Conservation (phyloP, 2,113 vertebrate genomes). For the Eulacestoma nigropectus region DNA sequence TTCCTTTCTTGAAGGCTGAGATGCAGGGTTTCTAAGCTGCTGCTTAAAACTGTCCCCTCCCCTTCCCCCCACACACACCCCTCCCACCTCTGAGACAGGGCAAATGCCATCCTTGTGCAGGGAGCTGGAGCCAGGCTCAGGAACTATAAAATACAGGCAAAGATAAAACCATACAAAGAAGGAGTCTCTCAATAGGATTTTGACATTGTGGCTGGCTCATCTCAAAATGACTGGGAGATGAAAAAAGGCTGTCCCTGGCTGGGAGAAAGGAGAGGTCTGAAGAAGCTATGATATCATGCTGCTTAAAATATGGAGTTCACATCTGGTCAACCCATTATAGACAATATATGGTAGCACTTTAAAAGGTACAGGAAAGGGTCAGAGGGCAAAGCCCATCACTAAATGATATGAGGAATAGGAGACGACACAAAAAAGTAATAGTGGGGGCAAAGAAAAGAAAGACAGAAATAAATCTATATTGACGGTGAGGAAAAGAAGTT, state of each 20-base stretch:
- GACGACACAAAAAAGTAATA: background rate
- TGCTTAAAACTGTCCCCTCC: background rate
- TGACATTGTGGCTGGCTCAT: background rate
- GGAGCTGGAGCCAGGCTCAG: background rate
- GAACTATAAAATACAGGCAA: background rate
- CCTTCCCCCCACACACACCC: accelerated
- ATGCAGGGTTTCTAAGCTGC: background rate
- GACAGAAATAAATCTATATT: conserved; percentile 14
- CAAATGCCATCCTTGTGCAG: background rate
- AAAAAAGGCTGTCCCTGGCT: background rate
- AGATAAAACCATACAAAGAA: background rate
- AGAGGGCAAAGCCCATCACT: conserved; percentile 18
- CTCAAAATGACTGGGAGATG: conserved; percentile 9
- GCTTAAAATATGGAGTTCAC: conserved; percentile 55
- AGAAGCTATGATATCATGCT: conserved; percentile 55
- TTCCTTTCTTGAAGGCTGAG: background rate
- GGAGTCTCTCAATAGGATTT: background rate
- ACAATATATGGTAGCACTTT: conserved; percentile 55
- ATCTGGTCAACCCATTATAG: conserved; percentile 59
- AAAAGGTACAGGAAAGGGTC: conserved; percentile 46
- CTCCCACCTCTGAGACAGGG: accelerated
- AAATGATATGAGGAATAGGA: conserved; percentile 17
- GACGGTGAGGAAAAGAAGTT: conserved; percentile 26
- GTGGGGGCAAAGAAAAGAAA: background rate
- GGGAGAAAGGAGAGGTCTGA: conserved; percentile 21